Conservation (phyloP, 2,888 invertebrate species). For the Apamea epomidion region DNA sequence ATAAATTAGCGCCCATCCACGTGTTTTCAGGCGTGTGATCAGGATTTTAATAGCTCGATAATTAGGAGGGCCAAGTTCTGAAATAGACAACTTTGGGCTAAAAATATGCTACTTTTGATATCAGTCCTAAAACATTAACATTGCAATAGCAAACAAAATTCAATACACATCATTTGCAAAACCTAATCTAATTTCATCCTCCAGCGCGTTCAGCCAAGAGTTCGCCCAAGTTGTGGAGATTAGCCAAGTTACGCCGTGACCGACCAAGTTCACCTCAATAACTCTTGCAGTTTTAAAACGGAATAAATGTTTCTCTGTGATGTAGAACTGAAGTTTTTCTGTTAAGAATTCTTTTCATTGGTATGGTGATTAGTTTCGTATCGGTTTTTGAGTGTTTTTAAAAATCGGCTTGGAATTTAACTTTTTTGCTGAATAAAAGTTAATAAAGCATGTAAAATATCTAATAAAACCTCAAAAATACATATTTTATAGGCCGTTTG, state of each 20-base stretch:
- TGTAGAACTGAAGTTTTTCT: constrained; percentile 37
- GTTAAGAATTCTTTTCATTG: constrained; percentile 23
- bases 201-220: constrained; percentile 6
- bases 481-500: too few species aligned
- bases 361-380: constrained; percentile 23
- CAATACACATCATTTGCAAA: constrained; percentile 12
- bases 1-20: too few species aligned
- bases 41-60: neutral
- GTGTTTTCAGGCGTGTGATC: neutral
- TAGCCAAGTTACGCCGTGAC: constrained; percentile 45
- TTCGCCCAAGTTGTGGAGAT: constrained; percentile 43
- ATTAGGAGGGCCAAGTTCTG: neutral
- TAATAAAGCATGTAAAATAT: neutral
- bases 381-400: constrained; percentile 7
- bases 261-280: constrained; percentile 35
- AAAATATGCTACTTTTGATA: neutral
- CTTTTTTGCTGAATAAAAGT: neutral
- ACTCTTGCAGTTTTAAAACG: constrained; percentile 40
- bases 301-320: constrained; percentile 34
- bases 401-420: neutral
- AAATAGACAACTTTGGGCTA: neutral
- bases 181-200: constrained; percentile 30
- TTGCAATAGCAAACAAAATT: neutral
- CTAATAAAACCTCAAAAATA: neutral
- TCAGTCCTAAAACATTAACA: neutral